Evolutionary conservation across 2,113 vertebrate genomes (phyloP).

Genomic region (Argyrosomus japonicus): DNA sequence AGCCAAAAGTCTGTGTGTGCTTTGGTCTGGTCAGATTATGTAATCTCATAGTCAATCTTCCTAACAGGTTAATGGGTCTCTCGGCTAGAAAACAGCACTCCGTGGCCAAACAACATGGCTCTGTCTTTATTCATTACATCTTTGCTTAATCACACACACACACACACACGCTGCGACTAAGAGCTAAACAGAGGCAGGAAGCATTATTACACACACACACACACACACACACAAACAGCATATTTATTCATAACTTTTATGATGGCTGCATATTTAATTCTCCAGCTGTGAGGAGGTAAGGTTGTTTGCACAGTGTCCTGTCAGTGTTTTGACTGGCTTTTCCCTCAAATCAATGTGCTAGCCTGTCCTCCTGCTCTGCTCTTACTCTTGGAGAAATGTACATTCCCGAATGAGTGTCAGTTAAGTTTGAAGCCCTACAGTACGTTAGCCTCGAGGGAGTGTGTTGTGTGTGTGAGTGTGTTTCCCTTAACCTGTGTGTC

Average conservation of each 20-base stretch:
- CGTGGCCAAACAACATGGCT: slow-evolving; percentile 46
- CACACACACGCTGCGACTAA: slow-evolving; percentile 15
- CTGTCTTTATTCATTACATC: slow-evolving; percentile 60
- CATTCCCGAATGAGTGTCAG: slow-evolving; percentile 4
- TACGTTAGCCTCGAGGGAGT: not conserved
- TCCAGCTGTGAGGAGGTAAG: not conserved
- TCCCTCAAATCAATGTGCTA: not conserved
- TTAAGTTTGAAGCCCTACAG: slow-evolving; percentile 2
- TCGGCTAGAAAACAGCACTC: slow-evolving; percentile 59
- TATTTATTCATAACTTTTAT: not conserved
- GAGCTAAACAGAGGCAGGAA: slow-evolving; percentile 16
- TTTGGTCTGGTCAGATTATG: slow-evolving; percentile 14
- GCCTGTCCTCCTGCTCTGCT: slow-evolving; percentile 1
- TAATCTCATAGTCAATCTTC: slow-evolving; percentile 41
- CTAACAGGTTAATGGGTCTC: slow-evolving; percentile 63
- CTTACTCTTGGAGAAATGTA: not conserved
- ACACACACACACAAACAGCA: slow-evolving; percentile 5
- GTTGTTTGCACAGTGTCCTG: not conserved
- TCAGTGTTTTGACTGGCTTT: not conserved
- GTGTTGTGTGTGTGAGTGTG: not conserved
- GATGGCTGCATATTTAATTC: not conserved
- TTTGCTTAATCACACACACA: slow-evolving; percentile 46
- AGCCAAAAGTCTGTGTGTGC: slow-evolving; percentile 4
- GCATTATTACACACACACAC: slow-evolving; percentile 2
- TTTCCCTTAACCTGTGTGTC: slow-evolving; percentile 35